Conservation (phyloP, 2,888 invertebrate species). For the Microctonus aethiopoides region DNA sequence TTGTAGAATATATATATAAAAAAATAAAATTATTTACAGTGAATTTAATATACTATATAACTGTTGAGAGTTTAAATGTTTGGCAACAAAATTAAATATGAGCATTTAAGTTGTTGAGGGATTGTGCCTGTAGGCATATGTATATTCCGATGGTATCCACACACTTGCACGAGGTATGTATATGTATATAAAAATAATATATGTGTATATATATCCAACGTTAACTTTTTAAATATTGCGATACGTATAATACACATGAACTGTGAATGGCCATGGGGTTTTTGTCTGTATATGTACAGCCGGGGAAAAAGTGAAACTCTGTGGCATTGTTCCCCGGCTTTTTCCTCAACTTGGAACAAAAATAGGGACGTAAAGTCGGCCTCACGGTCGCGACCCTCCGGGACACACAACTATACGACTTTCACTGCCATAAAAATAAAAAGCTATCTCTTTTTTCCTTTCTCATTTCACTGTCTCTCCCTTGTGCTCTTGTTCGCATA, state of each 20-base stretch:
- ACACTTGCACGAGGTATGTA: not conserved
- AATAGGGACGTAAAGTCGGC: slow-evolving; percentile 53
- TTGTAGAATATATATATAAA: not conserved
- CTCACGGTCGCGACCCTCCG: slow-evolving; percentile 56
- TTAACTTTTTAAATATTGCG: slow-evolving; percentile 9
- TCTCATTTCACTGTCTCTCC: not conserved
- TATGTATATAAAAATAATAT: not conserved
- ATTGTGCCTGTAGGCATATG: not conserved
- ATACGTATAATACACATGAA: not conserved
- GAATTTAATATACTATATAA: not conserved
- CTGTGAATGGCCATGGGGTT: slow-evolving; percentile 7
- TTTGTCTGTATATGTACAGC: slow-evolving; percentile 16
- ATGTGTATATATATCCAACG: not conserved
- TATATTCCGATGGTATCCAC: not conserved
- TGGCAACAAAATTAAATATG: not conserved
- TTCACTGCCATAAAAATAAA: slow-evolving; percentile 66
- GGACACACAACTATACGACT: slow-evolving; percentile 49
- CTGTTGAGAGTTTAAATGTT: not conserved
- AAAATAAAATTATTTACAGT: not conserved
- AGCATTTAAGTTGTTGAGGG: not conserved
- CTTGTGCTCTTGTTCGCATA: slow-evolving; percentile 12
- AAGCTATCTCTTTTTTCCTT: slow-evolving; percentile 48
- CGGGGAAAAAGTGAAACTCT: slow-evolving; percentile 61
- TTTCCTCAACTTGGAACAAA: slow-evolving; percentile 56
- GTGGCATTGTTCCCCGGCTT: slow-evolving; percentile 55